Conservation (phyloP, 2,113 vertebrate species). For the Chiloscyllium plagiosum region DNA sequence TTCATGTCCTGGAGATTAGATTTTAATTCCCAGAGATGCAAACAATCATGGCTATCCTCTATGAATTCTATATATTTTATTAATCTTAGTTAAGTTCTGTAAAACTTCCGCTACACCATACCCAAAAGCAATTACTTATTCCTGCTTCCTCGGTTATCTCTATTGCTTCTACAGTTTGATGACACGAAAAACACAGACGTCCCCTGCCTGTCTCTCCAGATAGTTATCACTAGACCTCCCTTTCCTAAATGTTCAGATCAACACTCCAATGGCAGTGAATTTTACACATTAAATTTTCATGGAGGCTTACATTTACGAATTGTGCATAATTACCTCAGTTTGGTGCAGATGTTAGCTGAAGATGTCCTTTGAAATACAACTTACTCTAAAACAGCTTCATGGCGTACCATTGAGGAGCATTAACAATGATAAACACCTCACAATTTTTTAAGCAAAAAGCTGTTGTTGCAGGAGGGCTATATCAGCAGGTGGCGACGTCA, state of each 20-base stretch:
- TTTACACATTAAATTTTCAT: background rate
- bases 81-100: background rate
- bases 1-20: background rate
- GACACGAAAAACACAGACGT: background rate
- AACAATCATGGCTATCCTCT: background rate
- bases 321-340: background rate
- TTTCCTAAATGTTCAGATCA: background rate
- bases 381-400: background rate
- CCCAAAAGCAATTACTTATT: background rate
- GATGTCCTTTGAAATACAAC: background rate
- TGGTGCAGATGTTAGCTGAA: background rate
- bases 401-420: background rate
- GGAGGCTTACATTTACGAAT: background rate
- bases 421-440: background rate
- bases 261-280: background rate
- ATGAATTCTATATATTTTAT: background rate
- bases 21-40: background rate
- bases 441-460: background rate
- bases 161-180: background rate
- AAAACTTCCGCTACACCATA: background rate
- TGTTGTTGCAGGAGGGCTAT: background rate
- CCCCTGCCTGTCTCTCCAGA: background rate
- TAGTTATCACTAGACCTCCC: background rate
- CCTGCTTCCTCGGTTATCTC: background rate
- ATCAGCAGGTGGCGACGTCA: slow-evolving; percentile 33